Evolutionary conservation across 1,140 invertebrate species (phyloP).

Genomic region (Melanaphis sacchari): DNA sequence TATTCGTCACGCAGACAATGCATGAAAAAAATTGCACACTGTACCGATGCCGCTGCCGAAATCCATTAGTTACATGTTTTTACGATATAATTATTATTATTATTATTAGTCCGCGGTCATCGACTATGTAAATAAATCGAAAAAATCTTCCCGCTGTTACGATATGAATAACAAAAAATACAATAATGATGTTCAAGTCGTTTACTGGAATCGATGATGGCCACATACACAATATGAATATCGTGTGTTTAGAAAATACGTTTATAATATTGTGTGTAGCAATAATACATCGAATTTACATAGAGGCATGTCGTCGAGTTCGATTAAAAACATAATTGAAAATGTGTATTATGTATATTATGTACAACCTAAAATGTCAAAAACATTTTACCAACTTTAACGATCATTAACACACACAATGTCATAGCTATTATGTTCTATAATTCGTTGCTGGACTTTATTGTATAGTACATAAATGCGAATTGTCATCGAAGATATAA

Average conservation of each 20-base stretch:
- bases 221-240: no score
- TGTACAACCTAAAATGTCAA: no score
- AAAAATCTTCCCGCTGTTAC: neutral
- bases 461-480: neutral
- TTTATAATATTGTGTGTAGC: neutral
- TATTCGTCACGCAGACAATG: slow-evolving; percentile 1
- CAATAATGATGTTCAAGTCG: neutral
- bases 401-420: neutral
- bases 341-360: neutral
- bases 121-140: neutral
- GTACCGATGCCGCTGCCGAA: neutral
- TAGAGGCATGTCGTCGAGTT: neutral
- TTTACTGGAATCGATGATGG: neutral
- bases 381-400: no score
- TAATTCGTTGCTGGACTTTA: neutral
- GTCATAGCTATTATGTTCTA: no score
- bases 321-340: neutral
- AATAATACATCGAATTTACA: neutral
- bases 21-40: neutral
- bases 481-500: neutral
- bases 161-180: neutral
- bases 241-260: neutral
- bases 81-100: neutral
- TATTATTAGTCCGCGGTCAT: neutral
- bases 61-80: neutral